Percentiles rank a stretch among this genome's conserved stretches.
phyloP scores from a whole-genome alignment of 2,113 vertebrate species.

The Heliornis fulica region DNA sequence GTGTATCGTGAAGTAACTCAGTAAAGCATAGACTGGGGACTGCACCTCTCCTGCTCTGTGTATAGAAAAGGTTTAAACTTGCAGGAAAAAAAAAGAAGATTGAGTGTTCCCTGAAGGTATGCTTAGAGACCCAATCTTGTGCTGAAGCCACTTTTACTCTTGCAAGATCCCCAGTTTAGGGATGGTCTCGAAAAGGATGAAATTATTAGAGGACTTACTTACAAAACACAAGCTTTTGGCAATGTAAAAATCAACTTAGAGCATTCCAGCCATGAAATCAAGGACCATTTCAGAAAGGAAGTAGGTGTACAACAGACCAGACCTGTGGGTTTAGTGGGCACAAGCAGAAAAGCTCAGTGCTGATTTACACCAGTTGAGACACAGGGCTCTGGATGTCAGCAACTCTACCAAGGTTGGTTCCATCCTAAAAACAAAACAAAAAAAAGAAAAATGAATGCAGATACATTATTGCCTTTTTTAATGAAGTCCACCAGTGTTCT shows the following conservation, averaged over 20 bases:
- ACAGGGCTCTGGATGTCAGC: not conserved
- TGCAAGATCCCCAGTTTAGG: not conserved
- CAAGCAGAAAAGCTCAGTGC: not conserved
- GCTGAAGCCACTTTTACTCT: not conserved
- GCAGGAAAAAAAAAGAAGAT: not conserved
- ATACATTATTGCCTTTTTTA: not conserved
- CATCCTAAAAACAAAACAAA: not conserved
- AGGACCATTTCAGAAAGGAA: not conserved
- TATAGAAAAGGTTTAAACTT: not conserved
- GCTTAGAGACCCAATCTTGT: not conserved
- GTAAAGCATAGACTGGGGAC: not conserved
- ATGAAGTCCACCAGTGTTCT: not conserved
- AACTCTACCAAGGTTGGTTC: not conserved
- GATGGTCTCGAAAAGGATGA: not conserved
- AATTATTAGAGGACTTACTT: not conserved
- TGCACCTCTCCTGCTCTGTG: fast-evolving
- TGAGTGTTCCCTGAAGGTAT: not conserved
- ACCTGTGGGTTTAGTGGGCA: not conserved
- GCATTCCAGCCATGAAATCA: not conserved
- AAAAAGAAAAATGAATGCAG: not conserved
- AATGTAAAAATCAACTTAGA: not conserved
- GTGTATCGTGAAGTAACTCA: not conserved
- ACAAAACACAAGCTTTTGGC: not conserved
- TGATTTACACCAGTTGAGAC: not conserved
- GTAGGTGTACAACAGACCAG: not conserved